Conservation (phyloP, 2,797 vertebrate species). For the Gymnothorax reevesii region DNA sequence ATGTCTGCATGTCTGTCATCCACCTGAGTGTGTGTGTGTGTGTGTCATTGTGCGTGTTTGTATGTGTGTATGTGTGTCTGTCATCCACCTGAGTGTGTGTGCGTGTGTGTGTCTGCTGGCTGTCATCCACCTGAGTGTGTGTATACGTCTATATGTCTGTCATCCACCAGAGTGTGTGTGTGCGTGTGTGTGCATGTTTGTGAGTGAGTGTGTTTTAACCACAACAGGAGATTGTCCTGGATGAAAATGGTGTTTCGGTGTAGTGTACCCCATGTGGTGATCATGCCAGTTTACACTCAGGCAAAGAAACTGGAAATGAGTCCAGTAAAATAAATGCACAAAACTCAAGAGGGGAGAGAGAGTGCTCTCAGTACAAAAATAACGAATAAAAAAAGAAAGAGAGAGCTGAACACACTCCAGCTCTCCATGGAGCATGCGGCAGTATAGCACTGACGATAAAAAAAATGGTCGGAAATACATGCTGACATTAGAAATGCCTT, state of each 20-base stretch:
- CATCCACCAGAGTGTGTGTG: too few relatives aligned
- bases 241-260: conserved; percentile 29
- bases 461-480: conserved; percentile 6
- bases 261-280: conserved; percentile 58
- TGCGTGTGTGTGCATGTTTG: too few relatives aligned
- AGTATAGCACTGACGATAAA: neutral
- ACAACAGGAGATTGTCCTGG: neutral
- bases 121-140: too few relatives aligned
- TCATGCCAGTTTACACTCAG: conserved; percentile 56
- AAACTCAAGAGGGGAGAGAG: neutral
- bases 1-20: too few relatives aligned
- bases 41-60: too few relatives aligned
- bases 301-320: conserved; percentile 48
- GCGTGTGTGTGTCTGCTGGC: too few relatives aligned
- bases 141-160: too few relatives aligned
- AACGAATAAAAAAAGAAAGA: conserved; percentile 2
- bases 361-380: neutral
- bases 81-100: too few relatives aligned
- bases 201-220: too few relatives aligned
- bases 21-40: too few relatives aligned
- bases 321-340: conserved; percentile 43
- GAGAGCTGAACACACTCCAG: neutral
- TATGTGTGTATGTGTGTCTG: too few relatives aligned
- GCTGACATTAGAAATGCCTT: neutral
- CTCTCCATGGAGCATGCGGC: neutral